Conservation (phyloP, 2,888 invertebrate species). For the Rapana venosa region DNA sequence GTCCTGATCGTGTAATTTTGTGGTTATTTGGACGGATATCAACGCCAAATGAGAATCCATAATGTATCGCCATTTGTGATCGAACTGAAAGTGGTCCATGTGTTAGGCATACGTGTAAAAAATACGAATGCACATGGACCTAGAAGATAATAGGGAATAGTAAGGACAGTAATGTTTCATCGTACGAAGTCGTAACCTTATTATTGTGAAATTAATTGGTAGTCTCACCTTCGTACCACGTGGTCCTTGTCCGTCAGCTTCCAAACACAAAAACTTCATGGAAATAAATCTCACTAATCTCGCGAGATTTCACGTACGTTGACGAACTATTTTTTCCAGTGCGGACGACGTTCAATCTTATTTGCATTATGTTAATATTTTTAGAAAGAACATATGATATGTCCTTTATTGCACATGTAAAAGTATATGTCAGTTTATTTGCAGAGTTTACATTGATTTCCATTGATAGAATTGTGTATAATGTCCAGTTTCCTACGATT, state of each 20-base stretch:
- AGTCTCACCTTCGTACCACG: conserved; percentile 44
- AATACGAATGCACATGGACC: not conserved
- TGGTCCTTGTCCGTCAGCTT: conserved; percentile 30
- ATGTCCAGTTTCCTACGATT: not conserved
- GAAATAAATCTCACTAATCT: not conserved
- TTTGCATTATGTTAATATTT: conserved; percentile 39
- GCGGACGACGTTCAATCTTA: conserved; percentile 22
- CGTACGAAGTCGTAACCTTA: not conserved
- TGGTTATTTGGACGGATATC: not conserved
- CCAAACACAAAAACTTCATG: conserved; percentile 33
- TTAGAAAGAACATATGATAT: not conserved
- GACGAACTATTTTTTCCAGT: conserved; percentile 30
- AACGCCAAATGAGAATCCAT: conserved; percentile 28
- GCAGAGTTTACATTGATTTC: not conserved
- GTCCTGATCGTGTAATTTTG: not conserved
- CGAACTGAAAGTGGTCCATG: conserved; percentile 39
- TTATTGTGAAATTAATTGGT: conserved; percentile 30
- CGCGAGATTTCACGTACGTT: conserved; percentile 34
- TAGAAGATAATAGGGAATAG: not conserved
- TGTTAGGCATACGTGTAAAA: conserved; percentile 11
- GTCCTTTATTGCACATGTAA: not conserved
- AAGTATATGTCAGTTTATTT: not conserved
- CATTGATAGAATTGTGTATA: not conserved
- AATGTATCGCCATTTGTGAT: conserved; percentile 40
- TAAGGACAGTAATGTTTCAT: conserved; percentile 1